phyloP scores from a whole-genome alignment of 2,888 invertebrate species.

The Hemicrepidius hirtus region DNA sequence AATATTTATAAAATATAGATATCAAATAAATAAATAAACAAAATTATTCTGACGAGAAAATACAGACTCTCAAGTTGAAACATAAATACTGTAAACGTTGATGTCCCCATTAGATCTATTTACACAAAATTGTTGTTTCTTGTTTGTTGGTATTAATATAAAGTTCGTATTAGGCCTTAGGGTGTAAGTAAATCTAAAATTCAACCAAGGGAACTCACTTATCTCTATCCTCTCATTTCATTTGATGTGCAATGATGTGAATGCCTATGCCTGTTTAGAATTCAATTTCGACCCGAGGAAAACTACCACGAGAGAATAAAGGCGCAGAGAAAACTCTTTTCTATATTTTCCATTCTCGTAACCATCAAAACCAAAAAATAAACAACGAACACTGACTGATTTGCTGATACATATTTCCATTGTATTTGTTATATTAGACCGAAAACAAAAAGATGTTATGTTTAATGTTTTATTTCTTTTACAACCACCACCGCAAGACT shows the following conservation, averaged over 20 bases:
- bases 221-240: conserved; percentile 33
- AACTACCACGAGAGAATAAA: conserved; percentile 22
- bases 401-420: conserved; percentile 14
- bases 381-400: neutral
- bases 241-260: conserved; percentile 44
- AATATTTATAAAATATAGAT: too few species aligned
- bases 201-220: conserved; percentile 27
- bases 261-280: conserved; percentile 40
- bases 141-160: neutral
- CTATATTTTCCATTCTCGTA: conserved; percentile 3
- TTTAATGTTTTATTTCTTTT: too few species aligned
- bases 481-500: too few species aligned
- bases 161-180: neutral
- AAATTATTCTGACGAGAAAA: too few species aligned
- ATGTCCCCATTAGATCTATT: neutral
- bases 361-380: conserved; percentile 3
- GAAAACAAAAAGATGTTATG: too few species aligned
- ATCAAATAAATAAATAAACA: too few species aligned
- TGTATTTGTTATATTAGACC: neutral
- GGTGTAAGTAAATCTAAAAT: neutral
- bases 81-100: neutral
- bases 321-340: neutral
- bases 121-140: neutral
- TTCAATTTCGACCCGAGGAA: conserved; percentile 37
- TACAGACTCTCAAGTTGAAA: too few species aligned